These are phyloP conservation scores for Drosophila leontia DNA, from an alignment of 1,140 invertebrate species.

Conservation along the genomic window DNA sequence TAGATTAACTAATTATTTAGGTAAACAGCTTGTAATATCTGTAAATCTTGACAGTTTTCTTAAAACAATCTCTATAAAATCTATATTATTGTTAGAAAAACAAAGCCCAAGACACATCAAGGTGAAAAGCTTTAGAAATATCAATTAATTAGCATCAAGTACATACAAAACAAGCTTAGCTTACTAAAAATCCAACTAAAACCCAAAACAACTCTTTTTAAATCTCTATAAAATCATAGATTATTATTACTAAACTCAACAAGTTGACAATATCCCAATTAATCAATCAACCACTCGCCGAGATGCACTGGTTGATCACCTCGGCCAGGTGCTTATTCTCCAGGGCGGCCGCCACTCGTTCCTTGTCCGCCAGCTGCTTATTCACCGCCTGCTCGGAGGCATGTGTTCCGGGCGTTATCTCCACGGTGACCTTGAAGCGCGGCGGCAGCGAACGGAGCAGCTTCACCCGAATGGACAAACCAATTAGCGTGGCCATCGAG, in stretches of 20 bases:
- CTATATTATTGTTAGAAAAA: background rate
- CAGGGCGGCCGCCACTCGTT: constrained; percentile 97
- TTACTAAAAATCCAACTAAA: background rate
- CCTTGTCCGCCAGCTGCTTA: constrained; percentile 99
- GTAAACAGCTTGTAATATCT: background rate
- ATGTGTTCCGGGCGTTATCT: constrained; percentile 97
- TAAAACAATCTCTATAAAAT: background rate
- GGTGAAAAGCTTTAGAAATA: background rate
- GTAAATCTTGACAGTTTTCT: background rate
- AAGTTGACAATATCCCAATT: constrained; percentile 8
- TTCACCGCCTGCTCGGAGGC: constrained; percentile 96
- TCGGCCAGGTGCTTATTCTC: constrained; percentile 96
- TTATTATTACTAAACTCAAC: constrained; percentile 54
- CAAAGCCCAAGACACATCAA: background rate
- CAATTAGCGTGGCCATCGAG: constrained; percentile 99
- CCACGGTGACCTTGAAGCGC: constrained; percentile 95
- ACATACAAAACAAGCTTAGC: background rate
- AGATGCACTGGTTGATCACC: constrained; percentile 97
- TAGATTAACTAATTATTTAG: constrained; percentile 1
- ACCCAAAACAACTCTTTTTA: background rate
- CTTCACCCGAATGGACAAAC: constrained; percentile 91
- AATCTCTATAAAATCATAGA: constrained; percentile 16
- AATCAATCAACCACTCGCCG: constrained; percentile 51
- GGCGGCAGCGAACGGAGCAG: constrained; percentile 94
- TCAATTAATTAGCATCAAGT: background rate